phyloP scores from a whole-genome alignment of 2,888 invertebrate genomes.

The Napeogenes inachia region DNA sequence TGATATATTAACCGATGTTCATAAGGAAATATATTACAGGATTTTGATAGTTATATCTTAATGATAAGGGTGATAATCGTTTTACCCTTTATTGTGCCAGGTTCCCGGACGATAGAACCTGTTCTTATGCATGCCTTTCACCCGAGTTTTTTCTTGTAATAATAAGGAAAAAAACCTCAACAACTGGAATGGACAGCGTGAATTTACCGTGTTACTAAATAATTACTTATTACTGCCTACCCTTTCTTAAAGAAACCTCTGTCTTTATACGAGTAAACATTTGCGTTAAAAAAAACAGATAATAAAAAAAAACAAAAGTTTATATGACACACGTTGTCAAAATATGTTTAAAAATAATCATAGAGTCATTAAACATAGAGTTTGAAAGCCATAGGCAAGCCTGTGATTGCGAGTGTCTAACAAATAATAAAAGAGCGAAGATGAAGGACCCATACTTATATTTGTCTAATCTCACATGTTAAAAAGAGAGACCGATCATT shows the following conservation, averaged over 20 bases:
- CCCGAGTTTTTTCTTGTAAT: conserved; percentile 42
- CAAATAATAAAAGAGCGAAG: too few relatives aligned
- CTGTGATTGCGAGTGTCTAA: too few relatives aligned
- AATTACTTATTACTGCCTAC: conserved; percentile 2
- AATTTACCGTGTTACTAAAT: conserved; percentile 7
- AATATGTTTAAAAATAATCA: too few relatives aligned
- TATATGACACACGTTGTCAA: too few relatives aligned
- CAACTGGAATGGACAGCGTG: conserved; percentile 10
- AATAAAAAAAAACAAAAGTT: too few relatives aligned
- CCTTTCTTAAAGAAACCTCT: background rate
- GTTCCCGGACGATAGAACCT: conserved; percentile 54
- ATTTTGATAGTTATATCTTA: conserved; percentile 1
- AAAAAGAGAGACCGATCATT: too few relatives aligned
- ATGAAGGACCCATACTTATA: too few relatives aligned
- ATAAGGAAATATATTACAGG: background rate
- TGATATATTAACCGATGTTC: background rate
- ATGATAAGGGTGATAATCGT: conserved; percentile 12
- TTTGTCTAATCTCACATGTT: too few relatives aligned
- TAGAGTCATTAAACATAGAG: too few relatives aligned
- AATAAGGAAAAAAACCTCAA: conserved; percentile 39
- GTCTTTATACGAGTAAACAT: too few relatives aligned
- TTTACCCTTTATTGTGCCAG: conserved; percentile 32
- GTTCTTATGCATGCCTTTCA: conserved; percentile 54
- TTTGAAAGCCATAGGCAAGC: too few relatives aligned
- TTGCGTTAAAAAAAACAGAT: too few relatives aligned